Evolutionary conservation across 2,113 vertebrate species (phyloP), one percentile per base, ranked within the genome.

Genomic region (Hippocampus barbouri): DNA sequence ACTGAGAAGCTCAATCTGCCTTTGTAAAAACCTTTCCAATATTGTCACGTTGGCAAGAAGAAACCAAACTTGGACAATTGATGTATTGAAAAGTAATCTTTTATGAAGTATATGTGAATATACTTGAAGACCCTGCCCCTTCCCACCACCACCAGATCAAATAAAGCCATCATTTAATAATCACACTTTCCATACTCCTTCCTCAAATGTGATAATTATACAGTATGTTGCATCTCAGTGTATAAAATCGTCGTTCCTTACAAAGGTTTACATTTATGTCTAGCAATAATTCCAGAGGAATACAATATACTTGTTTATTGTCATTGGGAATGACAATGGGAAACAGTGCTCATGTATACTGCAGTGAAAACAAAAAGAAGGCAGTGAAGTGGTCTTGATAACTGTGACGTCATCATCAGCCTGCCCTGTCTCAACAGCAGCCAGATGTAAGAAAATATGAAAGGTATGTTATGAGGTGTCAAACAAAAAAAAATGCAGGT

Each of bases 231-330:
- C 89, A 87, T 91, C 85, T 91, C 71, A 84, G 91, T 92, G 92
- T 92, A 93, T 92, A 93, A 93, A 93, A 91, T 89, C 75, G 59
- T 91, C 89, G 91, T 91, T 93, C 92, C 92, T 93, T 93, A 93
- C 92, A 93, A 93, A 93, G 92, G 92, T 91, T 93, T 93, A 93
- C 92, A 90, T 77, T 91, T 89, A 91, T 89, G 76, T 91, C 83
- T 91, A 90, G 88, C 90, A 85, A 91, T 91, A 93, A 93, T 93
- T 92, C 92, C 92, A 93, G 89, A 93, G 92, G 92, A 93, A 93
- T 93, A 93, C 89, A 89, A 86, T 92, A 91, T 89, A 62, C 85
- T 89, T 77, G 88, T 90, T 92, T 92, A 93, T 93, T 93, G 92
- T 87, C 92, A 93, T 91, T 80, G 73, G 85, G 83, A 88, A 93